These are phyloP conservation scores for Drosophila helvetica DNA, from an alignment of 2,888 invertebrate species.

Conservation along the genomic window DNA sequence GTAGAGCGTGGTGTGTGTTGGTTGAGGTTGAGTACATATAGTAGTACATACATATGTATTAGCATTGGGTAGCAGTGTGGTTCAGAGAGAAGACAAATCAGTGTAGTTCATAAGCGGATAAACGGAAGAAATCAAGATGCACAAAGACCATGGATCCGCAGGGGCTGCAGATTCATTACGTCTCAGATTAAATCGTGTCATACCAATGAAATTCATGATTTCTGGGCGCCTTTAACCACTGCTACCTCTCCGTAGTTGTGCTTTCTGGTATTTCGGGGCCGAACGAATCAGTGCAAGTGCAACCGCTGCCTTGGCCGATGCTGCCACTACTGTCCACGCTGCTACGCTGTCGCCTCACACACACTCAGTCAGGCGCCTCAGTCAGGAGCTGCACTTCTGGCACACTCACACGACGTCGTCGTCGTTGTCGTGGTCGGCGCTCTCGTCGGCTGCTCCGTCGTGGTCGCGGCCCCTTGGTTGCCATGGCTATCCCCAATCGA, in stretches of 20 bases:
- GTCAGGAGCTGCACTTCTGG: conserved; percentile 62
- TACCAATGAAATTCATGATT: conserved; percentile 85
- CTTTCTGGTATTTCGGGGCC: conserved; percentile 39
- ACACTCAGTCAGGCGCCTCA: conserved; percentile 30
- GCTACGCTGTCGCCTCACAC: conserved; percentile 49
- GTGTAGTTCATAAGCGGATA: conserved; percentile 32
- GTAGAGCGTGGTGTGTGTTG: conserved; percentile 40
- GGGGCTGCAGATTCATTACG: conserved; percentile 20
- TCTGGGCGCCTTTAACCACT: conserved; percentile 84
- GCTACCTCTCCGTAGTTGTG: conserved; percentile 83
- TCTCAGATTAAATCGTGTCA: conserved; percentile 51
- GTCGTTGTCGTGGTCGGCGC: conserved; percentile 13
- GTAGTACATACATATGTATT: background rate
- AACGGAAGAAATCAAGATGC: conserved; percentile 38
- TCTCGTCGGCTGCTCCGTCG: conserved; percentile 13
- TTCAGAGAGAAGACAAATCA: conserved; percentile 37
- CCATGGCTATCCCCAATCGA: conserved; percentile 67
- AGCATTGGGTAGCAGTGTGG: conserved; percentile 25
- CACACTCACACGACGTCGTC: conserved; percentile 53
- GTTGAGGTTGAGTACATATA: conserved; percentile 16
- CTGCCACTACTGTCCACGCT: conserved; percentile 52
- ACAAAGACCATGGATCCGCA: conserved; percentile 27
- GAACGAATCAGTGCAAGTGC: conserved; percentile 48
- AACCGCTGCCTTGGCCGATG: conserved; percentile 53
- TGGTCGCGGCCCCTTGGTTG: conserved; percentile 35